A percentile compares a stretch with the other conserved stretches of the same genome.
Evolutionary conservation across 2,113 vertebrate genomes (phyloP).

Genomic region (Eclectus roratus): DNA sequence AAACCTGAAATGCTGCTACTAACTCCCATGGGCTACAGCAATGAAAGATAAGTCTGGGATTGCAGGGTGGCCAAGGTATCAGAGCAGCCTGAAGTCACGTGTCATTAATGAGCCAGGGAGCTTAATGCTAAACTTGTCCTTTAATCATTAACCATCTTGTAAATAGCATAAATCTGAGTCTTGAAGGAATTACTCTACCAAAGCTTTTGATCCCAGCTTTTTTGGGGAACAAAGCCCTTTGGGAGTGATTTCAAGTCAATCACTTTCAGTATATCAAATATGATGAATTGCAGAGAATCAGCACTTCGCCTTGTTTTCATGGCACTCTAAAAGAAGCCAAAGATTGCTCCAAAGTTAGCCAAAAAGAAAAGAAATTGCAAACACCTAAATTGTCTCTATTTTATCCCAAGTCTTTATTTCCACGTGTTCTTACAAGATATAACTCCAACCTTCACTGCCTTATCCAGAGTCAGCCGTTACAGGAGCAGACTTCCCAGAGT

Average conservation of each 20-base stretch:
- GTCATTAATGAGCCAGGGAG: neutral
- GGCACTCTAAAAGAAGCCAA: neutral
- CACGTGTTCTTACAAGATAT: neutral
- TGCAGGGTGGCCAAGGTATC: neutral
- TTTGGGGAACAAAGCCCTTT: neutral
- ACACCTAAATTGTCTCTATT: neutral
- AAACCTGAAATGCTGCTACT: neutral
- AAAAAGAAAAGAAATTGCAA: neutral
- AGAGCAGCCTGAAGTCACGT: neutral
- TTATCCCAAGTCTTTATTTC: neutral
- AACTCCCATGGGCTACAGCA: neutral
- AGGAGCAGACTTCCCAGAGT: neutral
- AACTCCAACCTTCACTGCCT: neutral
- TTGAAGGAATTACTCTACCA: neutral
- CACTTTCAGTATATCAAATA: neutral
- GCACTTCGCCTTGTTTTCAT: neutral
- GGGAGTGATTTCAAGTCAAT: neutral
- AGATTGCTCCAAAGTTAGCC: neutral
- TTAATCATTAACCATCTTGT: slow-evolving; percentile 31
- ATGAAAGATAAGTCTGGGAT: neutral
- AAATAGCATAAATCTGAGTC: slow-evolving; percentile 14
- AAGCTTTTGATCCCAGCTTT: neutral
- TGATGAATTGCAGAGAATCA: neutral
- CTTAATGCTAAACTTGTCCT: slow-evolving; percentile 23
- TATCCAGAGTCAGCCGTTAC: neutral